These are phyloP conservation scores for Punctoribates punctum DNA, from an alignment of 2,888 invertebrate species.

Conservation along the genomic window DNA sequence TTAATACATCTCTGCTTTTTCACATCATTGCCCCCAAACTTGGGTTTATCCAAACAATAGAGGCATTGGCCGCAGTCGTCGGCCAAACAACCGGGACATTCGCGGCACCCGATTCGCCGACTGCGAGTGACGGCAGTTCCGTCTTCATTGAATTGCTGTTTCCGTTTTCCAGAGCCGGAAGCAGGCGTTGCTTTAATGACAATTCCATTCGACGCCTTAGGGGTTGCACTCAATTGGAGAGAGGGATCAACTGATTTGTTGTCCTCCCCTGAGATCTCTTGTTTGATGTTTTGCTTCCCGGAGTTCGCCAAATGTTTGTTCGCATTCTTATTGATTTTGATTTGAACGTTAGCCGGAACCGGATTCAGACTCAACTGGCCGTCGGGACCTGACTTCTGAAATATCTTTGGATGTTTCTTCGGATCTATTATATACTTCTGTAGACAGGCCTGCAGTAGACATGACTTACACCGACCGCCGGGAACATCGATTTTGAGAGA, in stretches of 20 bases:
- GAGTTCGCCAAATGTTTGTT: neutral
- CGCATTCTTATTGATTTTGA: neutral
- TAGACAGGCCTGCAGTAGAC: constrained; percentile 43
- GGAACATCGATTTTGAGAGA: constrained; percentile 40
- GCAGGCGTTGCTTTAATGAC: constrained; percentile 15
- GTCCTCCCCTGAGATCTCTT: neutral
- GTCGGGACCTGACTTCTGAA: neutral
- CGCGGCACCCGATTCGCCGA: constrained; percentile 37
- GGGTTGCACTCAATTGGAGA: neutral
- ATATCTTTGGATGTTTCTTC: constrained; percentile 40
- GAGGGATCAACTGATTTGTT: neutral
- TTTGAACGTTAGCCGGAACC: constrained; percentile 10
- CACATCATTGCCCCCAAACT: constrained; percentile 41
- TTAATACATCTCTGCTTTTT: constrained; percentile 42
- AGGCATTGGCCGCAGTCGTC: constrained; percentile 43
- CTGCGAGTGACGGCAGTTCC: neutral
- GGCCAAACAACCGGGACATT: constrained; percentile 42
- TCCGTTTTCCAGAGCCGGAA: constrained; percentile 1
- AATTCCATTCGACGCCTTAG: constrained; percentile 17
- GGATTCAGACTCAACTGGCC: neutral
- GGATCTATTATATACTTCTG: constrained; percentile 44
- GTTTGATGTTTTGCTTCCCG: neutral
- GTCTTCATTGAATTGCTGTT: constrained; percentile 20
- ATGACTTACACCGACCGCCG: constrained; percentile 43
- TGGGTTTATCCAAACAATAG: constrained; percentile 44